Conservation (phyloP, 2,888 invertebrate genomes). For the Trachelus troglodyta region DNA sequence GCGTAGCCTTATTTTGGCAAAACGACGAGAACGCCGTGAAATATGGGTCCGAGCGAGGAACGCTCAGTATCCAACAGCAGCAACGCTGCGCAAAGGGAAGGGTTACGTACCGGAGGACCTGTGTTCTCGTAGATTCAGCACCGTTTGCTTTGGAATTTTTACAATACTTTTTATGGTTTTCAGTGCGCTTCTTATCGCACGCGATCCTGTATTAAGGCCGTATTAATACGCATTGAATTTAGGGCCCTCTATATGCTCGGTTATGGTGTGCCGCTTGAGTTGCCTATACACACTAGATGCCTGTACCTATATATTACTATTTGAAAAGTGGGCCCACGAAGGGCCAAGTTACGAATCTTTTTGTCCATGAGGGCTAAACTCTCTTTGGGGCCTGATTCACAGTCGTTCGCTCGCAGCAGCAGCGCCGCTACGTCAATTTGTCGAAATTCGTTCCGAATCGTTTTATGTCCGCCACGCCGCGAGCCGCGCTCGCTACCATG, state of each 20-base stretch:
- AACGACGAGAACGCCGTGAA: background rate
- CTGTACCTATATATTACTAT: background rate
- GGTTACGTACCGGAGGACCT: background rate
- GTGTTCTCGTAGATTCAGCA: background rate
- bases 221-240: slow-evolving; percentile 13
- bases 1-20: background rate
- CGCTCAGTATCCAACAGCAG: background rate
- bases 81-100: background rate
- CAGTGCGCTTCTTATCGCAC: slow-evolving; percentile 27
- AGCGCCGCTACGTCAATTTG: slow-evolving; percentile 62
- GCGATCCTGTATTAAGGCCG: slow-evolving; percentile 32
- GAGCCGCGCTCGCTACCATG: slow-evolving; percentile 60
- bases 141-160: background rate
- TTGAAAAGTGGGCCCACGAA: background rate
- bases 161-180: background rate
- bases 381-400: background rate
- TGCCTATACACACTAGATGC: background rate
- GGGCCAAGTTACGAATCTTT: background rate
- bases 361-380: slow-evolving; percentile 4
- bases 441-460: slow-evolving; percentile 67
- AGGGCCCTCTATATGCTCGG: slow-evolving; percentile 5
- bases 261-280: too few relatives aligned
- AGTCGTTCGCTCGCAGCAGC: slow-evolving; percentile 34
- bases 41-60: background rate
- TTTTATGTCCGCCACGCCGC: slow-evolving; percentile 62